Base-by-base conservation (phyloP, 2,888 invertebrate genomes). In the Aplocera efformata region DNA sequence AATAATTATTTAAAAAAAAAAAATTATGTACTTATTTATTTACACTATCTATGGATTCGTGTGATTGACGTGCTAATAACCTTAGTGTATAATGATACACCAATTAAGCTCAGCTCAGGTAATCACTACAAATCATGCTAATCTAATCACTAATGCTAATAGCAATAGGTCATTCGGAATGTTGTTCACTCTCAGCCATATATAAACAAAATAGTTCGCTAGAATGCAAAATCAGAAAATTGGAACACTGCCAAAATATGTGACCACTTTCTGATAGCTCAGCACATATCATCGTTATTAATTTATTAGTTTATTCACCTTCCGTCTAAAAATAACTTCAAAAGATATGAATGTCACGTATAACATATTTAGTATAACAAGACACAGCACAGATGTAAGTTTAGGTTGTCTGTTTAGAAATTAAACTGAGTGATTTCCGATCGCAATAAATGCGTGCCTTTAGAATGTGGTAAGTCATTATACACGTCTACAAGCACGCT, bases 361-460 rank as follows among this genome's bases (percentile, higher is more conserved):
- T 38, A 50, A 32, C 25, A 31, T 36, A 42, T 46, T 49, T 49
- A 39, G 27, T 40, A 33, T 6, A 35, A 44, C 35, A 48, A 53
- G 42, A 39, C 32, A 34, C 36, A 47, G 45, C 7, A 27, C n/a
- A 17, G 13, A 17, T 5, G 13, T 10, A 24, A 20, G 10, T 30
- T 9, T 27, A 11, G 20, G 42, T 48, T 54, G 60, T 62, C 57
- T 67, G 62, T 72, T 70, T 69, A 62, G 57, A 67, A 67, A 61
- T 60, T 48, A 56, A 56, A 56, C 64, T 60, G 62, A 74, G 71
- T 72, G 72, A 78, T 82, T 79, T 76, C 76, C 75, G 72, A 73
- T 65, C 49, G 60, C 65, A 72, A 77, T 79, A 79, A 79, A 80
- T 71, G 64, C 66, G 58, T 61, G 67, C 52, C 51, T 61, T 54